Base-by-base conservation (phyloP, 2,797 vertebrate species). In the Botia kubotai region DNA sequence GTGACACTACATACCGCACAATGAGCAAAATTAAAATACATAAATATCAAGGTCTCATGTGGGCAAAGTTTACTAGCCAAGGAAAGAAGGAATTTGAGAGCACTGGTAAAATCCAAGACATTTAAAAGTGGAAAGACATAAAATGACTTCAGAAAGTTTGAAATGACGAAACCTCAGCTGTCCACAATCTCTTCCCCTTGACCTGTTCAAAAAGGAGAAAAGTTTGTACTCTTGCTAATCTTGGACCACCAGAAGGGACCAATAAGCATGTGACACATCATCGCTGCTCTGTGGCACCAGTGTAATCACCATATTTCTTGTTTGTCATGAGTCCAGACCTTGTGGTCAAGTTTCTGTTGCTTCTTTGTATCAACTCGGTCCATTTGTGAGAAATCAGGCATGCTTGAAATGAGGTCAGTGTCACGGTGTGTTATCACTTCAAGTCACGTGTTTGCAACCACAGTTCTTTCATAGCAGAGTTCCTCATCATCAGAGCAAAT, bases 221-320 rank as follows among this genome's bases (percentile, higher is more conserved):
- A 23, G 36, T 10, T 72, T 73, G 46, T 73, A 13, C 70, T 65
- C 14, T 76, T 7, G 72, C n/a, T 55, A 55, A 74, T 48, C 50
- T 39, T 68, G n/a, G 43, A 39, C 72, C 8, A 43, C 21, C 43
- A 48, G 46, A 68, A 19, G 4, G 21, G 13, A 29, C 10, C 58
- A 69, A 69, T 50, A 60, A 70, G 19, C 68, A 82, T 57, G 50
- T 86, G 79, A 81, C 62, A 57, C 67, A 46, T 39, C 69, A 75
- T 67, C n/a, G 65, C 52, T 81, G 29, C 29, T 68, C 39, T 1
- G 10, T 80, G 65, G 62, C 21, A 83, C 60, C 39, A 66, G 26
- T 13, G 11, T 43, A 19, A 74, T 21, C 46, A 23, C 23, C 19
- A 66, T 58, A 17, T 43, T 69, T 77, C 48, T 43, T 63, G 36